A percentile compares a stretch with the other conserved stretches of the same genome.
These are phyloP conservation scores for Cotesia chilonis DNA, from an alignment of 1,140 invertebrate genomes.

Conservation along the genomic window DNA sequence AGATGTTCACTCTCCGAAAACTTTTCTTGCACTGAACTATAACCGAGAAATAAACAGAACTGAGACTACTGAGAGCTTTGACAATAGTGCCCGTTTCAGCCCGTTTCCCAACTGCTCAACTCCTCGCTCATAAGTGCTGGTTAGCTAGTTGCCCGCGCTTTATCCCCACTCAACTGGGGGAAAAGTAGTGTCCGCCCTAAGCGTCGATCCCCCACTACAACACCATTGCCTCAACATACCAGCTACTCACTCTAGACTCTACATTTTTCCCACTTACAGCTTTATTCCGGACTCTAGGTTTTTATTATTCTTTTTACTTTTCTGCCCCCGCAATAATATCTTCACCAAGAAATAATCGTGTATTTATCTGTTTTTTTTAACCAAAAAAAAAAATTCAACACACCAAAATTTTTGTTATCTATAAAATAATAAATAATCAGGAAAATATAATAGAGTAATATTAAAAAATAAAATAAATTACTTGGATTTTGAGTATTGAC, in stretches of 20 bases:
- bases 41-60: conserved; percentile 26
- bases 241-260: neutral
- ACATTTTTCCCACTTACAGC: neutral
- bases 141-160: conserved; percentile 56
- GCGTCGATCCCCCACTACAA: conserved; percentile 15
- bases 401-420: no score
- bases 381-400: no score
- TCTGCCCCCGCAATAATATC: no score
- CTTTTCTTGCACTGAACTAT: conserved; percentile 63
- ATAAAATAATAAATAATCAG: no score
- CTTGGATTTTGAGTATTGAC: no score
- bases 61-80: no score
- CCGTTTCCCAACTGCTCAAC: conserved; percentile 53
- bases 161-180: conserved; percentile 51
- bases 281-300: neutral
- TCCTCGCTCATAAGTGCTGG: no score
- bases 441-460: no score
- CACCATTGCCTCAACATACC: neutral
- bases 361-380: no score
- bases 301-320: no score
- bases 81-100: conserved; percentile 10
- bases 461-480: no score
- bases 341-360: no score
- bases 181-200: conserved; percentile 18
- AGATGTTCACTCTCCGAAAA: conserved; percentile 49